Percentiles rank a stretch among this genome's conserved stretches.
phyloP scores from a whole-genome alignment of 2,888 invertebrate genomes.

The Sesia bembeciformis region DNA sequence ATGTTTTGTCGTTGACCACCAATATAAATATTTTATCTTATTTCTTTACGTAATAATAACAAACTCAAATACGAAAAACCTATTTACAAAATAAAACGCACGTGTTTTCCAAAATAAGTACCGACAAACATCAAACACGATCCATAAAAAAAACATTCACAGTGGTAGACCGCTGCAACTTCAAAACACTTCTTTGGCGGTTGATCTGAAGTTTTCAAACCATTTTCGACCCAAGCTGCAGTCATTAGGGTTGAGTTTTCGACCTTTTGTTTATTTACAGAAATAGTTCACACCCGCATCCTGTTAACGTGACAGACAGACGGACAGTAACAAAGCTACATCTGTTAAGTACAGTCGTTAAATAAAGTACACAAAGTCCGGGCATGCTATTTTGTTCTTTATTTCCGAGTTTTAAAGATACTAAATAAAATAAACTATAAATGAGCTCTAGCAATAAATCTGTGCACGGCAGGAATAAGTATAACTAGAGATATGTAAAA shows the following conservation, averaged over 20 bases:
- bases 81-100: too few relatives aligned
- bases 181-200: neutral
- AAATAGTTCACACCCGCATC: constrained; percentile 12
- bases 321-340: neutral
- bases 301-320: constrained; percentile 26
- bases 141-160: too few relatives aligned
- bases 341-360: neutral
- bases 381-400: neutral
- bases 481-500: too few relatives aligned
- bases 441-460: too few relatives aligned
- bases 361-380: neutral
- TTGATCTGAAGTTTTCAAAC: neutral
- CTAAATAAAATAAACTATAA: too few relatives aligned
- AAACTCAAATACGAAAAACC: too few relatives aligned
- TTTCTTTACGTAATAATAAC: too few relatives aligned
- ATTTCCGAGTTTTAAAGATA: neutral
- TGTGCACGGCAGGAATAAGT: too few relatives aligned
- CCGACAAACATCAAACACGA: too few relatives aligned
- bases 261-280: neutral
- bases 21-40: too few relatives aligned
- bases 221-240: neutral
- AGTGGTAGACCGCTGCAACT: neutral
- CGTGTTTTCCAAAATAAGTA: too few relatives aligned
- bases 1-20: too few relatives aligned
- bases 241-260: neutral